Percentiles rank a stretch among this genome's conserved stretches.
Evolutionary conservation across 2,888 invertebrate species (phyloP).

Genomic region (Cordilura impudica): DNA sequence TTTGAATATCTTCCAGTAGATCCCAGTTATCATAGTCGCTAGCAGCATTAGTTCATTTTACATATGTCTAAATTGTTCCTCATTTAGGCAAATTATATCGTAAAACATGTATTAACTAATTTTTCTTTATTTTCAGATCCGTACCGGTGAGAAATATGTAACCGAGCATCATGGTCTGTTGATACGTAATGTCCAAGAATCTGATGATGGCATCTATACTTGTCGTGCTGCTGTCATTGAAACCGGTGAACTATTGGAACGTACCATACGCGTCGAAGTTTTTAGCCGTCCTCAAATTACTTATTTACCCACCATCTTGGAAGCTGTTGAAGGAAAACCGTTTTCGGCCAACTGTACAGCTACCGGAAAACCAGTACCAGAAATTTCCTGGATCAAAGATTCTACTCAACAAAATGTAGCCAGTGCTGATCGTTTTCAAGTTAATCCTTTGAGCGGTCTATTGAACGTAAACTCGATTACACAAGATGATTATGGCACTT

Average conservation of each 20-base stretch:
- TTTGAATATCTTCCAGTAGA: too few species aligned
- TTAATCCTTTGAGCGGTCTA: conserved; percentile 85
- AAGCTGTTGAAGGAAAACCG: conserved; percentile 89
- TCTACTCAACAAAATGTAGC: conserved; percentile 86
- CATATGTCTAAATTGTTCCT: too few species aligned
- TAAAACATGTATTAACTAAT: too few species aligned
- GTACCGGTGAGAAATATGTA: conserved; percentile 85
- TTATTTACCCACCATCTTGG: conserved; percentile 80
- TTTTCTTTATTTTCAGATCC: conserved; percentile 79
- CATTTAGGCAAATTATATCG: too few species aligned
- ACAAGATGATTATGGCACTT: conserved; percentile 88
- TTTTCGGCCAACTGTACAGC: conserved; percentile 88
- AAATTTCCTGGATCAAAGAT: conserved; percentile 89
- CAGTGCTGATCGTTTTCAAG: conserved; percentile 81
- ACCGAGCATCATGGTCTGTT: conserved; percentile 86
- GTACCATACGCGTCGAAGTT: conserved; percentile 89
- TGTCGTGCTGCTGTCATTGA: conserved; percentile 91
- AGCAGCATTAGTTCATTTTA: too few species aligned
- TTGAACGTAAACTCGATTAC: conserved; percentile 86
- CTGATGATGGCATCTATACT: conserved; percentile 91
- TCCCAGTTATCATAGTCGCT: too few species aligned
- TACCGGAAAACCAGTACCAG: conserved; percentile 90
- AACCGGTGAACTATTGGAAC: conserved; percentile 88
- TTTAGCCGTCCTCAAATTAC: conserved; percentile 87
- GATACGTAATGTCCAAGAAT: conserved; percentile 87